These are phyloP conservation scores for Portevinia maculata DNA, from an alignment of 2,888 invertebrate genomes.

Conservation along the genomic window DNA sequence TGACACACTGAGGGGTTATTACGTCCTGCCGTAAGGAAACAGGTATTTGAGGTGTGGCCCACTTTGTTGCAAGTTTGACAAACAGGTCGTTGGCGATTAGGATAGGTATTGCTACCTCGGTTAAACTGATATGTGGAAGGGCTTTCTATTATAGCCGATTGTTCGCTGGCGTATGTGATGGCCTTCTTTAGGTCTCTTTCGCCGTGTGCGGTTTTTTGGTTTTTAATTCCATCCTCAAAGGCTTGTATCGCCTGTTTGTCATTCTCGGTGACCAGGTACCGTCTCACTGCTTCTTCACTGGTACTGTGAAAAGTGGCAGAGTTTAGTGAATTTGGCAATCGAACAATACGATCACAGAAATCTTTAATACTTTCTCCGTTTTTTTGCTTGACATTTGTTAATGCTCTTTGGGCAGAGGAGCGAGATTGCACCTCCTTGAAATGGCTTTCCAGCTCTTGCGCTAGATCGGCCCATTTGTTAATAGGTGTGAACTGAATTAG, in stretches of 20 bases:
- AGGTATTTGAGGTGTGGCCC: too few relatives aligned
- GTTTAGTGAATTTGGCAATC: constrained; percentile 1
- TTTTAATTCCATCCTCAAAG: background rate
- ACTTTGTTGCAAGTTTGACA: too few relatives aligned
- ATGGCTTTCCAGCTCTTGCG: background rate
- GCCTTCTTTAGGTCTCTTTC: background rate
- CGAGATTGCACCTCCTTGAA: background rate
- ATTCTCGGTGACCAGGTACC: background rate
- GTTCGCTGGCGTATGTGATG: background rate
- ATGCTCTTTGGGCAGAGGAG: background rate
- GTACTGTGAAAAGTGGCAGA: constrained; percentile 4
- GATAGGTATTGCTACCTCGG: background rate
- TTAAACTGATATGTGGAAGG: too few relatives aligned
- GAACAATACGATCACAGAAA: background rate
- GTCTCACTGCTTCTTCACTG: background rate
- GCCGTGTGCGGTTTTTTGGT: constrained; percentile 1
- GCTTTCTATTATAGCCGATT: background rate
- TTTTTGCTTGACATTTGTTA: constrained; percentile 11
- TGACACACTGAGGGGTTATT: too few relatives aligned
- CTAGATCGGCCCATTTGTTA: background rate
- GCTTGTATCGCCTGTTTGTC: background rate
- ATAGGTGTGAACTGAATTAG: constrained; percentile 4
- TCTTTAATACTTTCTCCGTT: constrained; percentile 1
- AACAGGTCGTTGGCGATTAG: background rate
- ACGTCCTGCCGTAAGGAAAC: too few relatives aligned